Evolutionary conservation across 2,888 invertebrate genomes (phyloP).

Genomic region (Kryphioiulus occultus): DNA sequence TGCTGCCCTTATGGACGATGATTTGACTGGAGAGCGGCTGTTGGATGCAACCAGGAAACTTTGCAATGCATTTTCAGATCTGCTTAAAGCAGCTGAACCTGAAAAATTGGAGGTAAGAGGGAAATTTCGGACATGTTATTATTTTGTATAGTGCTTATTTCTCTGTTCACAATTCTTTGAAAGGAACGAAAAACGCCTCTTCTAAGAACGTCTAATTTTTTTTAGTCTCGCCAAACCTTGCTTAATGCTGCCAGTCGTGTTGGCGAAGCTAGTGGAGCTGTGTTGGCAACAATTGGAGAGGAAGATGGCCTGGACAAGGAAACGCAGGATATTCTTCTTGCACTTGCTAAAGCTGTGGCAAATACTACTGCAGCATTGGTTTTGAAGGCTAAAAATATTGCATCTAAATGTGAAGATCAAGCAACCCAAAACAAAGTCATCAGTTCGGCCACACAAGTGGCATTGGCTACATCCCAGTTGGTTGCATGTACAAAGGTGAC

Average conservation of each 20-base stretch:
- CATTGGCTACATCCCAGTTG: conserved; percentile 94
- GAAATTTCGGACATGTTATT: neutral
- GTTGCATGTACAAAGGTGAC: conserved; percentile 89
- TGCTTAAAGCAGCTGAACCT: conserved; percentile 94
- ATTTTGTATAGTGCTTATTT: neutral
- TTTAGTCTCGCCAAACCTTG: conserved; percentile 85
- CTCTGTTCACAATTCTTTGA: neutral
- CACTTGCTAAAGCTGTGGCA: conserved; percentile 95
- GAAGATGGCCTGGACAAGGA: conserved; percentile 71
- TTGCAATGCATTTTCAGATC: conserved; percentile 88
- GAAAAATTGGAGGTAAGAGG: conserved; percentile 80
- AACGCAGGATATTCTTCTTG: conserved; percentile 81
- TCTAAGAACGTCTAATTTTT: neutral
- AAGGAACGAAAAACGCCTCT: neutral
- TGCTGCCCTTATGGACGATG: conserved; percentile 91
- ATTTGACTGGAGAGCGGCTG: conserved; percentile 80
- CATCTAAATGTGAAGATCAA: conserved; percentile 82
- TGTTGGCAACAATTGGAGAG: conserved; percentile 90
- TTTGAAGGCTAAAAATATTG: conserved; percentile 94
- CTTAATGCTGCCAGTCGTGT: conserved; percentile 95
- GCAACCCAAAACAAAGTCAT: conserved; percentile 86
- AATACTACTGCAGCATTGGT: conserved; percentile 97
- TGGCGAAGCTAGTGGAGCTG: conserved; percentile 94
- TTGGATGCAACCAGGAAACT: conserved; percentile 91
- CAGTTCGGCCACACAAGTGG: conserved; percentile 95